Conservation (phyloP, 2,888 invertebrate genomes). For the Stictocephala bisonia region DNA sequence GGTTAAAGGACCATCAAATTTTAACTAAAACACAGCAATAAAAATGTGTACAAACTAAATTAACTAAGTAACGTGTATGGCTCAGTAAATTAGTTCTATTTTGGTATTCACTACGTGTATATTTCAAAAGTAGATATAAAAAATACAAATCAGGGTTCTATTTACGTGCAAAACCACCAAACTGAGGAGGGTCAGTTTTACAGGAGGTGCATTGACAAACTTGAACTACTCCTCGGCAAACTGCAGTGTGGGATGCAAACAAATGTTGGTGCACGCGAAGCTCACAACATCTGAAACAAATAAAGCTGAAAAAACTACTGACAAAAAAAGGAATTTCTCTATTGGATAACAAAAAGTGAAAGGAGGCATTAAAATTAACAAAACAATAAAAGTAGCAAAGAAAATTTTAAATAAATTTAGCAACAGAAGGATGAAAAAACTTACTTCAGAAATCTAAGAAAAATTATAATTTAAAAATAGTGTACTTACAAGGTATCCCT, state of each 20-base stretch:
- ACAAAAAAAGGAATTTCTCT: neutral
- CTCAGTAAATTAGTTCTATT: too few relatives aligned
- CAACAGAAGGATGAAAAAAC: too few relatives aligned
- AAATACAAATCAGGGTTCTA: too few relatives aligned
- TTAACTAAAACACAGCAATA: too few relatives aligned
- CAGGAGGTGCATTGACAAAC: too few relatives aligned
- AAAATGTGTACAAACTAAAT: too few relatives aligned
- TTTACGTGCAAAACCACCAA: too few relatives aligned
- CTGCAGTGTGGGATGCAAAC: neutral
- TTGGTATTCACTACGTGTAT: too few relatives aligned
- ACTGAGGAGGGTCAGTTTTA: too few relatives aligned
- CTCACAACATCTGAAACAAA: neutral
- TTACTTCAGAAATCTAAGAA: neutral
- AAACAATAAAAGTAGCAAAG: neutral
- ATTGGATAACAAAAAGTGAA: neutral
- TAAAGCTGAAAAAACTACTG: neutral
- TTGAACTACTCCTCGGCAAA: neutral
- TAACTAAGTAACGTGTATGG: too few relatives aligned
- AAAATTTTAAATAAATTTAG: too few relatives aligned
- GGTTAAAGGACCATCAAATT: neutral
- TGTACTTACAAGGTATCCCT: constrained; percentile 36
- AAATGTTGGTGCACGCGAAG: constrained; percentile 1
- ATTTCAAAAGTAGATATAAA: too few relatives aligned
- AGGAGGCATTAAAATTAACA: neutral
- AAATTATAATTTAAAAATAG: neutral